A percentile compares a stretch with the other conserved stretches of the same genome.
Conservation (phyloP, 2,113 vertebrate species). For the Pseudorectes ferrugineus region DNA sequence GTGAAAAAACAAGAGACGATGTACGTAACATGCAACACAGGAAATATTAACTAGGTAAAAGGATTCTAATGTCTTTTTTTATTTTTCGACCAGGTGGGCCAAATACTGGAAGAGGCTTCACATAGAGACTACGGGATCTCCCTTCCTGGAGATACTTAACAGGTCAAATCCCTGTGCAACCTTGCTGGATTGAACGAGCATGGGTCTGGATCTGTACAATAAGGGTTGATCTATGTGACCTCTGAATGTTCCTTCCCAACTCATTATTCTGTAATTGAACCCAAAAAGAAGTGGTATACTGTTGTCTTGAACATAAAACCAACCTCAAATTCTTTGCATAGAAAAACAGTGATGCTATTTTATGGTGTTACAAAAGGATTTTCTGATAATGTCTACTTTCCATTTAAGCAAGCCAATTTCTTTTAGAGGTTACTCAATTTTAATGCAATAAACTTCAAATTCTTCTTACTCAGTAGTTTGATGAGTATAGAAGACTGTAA, state of each 20-base stretch:
- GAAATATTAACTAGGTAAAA: background rate
- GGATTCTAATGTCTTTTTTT: background rate
- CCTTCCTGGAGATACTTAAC: background rate
- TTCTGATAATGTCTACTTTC: background rate
- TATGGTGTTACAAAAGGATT: background rate
- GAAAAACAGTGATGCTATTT: background rate
- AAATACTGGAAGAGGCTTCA: background rate
- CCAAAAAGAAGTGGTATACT: background rate
- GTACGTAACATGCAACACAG: background rate
- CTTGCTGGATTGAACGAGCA: background rate
- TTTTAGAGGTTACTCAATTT: background rate
- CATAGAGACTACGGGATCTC: background rate
- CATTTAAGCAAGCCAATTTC: background rate
- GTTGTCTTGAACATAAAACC: background rate
- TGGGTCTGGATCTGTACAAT: background rate
- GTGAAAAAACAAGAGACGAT: background rate
- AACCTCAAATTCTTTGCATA: background rate
- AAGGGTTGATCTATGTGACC: background rate
- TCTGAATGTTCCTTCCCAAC: background rate
- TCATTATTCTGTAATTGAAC: background rate
- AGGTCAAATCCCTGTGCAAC: background rate
- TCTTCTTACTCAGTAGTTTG: background rate
- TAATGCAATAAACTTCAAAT: background rate
- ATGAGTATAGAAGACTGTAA: background rate
- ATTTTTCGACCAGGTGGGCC: background rate